A percentile compares a stretch with the other conserved stretches of the same genome.
These are phyloP conservation scores for Laupala kohalensis DNA, from an alignment of 1,140 invertebrate species.

Conservation along the genomic window DNA sequence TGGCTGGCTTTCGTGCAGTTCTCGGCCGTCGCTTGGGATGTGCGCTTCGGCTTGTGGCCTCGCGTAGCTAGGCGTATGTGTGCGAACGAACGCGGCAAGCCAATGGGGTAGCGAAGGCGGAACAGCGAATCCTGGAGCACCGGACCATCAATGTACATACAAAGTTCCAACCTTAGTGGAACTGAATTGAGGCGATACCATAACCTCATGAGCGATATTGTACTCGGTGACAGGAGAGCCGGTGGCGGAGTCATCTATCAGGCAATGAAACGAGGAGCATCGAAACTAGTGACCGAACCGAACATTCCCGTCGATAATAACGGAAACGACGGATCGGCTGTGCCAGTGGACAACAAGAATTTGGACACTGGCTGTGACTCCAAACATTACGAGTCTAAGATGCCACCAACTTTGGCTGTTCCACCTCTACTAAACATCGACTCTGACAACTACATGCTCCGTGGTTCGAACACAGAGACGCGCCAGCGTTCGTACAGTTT, in stretches of 20 bases:
- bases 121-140: neutral
- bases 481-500: slow-evolving; percentile 20
- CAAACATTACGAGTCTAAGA: slow-evolving; percentile 21
- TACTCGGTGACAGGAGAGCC: neutral
- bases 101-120: neutral
- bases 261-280: slow-evolving; percentile 19
- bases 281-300: slow-evolving; percentile 20
- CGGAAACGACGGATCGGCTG: slow-evolving; percentile 11
- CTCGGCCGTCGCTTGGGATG: neutral
- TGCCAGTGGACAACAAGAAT: slow-evolving; percentile 13
- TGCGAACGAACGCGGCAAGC: neutral
- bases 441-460: slow-evolving; percentile 48
- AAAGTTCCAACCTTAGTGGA: neutral
- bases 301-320: slow-evolving; percentile 14
- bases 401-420: slow-evolving; percentile 24
- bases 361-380: slow-evolving; percentile 10
- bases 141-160: neutral
- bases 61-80: neutral
- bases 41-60: neutral
- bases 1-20: neutral
- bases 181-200: neutral
- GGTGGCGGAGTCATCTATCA: slow-evolving; percentile 13
- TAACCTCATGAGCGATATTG: slow-evolving; percentile 1
- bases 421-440: slow-evolving; percentile 35
- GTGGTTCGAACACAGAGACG: slow-evolving; percentile 18